Evolutionary conservation across 2,797 vertebrate species (phyloP), one percentile per base, ranked within the genome.

Genomic region (Myioborus miniatus): DNA sequence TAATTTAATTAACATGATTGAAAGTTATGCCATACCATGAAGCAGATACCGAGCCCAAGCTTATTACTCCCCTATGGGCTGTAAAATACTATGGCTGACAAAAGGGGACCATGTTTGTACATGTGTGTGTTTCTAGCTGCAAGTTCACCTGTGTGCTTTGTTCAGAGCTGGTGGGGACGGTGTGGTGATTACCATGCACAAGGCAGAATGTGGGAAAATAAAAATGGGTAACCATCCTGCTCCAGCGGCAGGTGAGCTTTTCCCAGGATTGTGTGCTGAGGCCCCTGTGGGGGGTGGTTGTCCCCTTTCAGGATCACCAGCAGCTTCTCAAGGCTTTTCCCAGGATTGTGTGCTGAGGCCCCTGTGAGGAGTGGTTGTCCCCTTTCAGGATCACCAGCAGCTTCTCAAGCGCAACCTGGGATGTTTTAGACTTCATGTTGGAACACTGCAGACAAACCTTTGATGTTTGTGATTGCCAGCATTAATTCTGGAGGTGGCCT

Each of bases 1-100:
- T 97, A 97, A 97, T 96, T 97, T 97, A 97, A 98, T 98, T 97
- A 97, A 96, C 87, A 23, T 97, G 95, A 97, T 96, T 95, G 96
- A 97, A 96, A 96, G 94, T 94, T 88, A 12, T 86, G 87, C 88
- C 70, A 30, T 68, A 49, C 59, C 69, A 86, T 6, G 85, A 96
- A 71, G 93, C 70, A 94, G 92, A 96, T 82, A 87, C 34, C 0
- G 4, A 91, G 68, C 49, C 68, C 52, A 71, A 70, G 77, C 67
- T 88, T 93, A 72, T 93, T 87, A 79, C 83, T 97, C 94, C 92
- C 82, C 96, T 79, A 49, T 23, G 90, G 83, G n/a, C 77, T 89
- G 79, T 96, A 92, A 95, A 96, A 89, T 9, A 29, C 80, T 68
- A 5, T 2, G 23, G 47, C 94, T 95, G 88, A 94, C 78, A 83